Base-by-base conservation (phyloP, 2,888 invertebrate genomes). In the Gymnosoma rotundatum region DNA sequence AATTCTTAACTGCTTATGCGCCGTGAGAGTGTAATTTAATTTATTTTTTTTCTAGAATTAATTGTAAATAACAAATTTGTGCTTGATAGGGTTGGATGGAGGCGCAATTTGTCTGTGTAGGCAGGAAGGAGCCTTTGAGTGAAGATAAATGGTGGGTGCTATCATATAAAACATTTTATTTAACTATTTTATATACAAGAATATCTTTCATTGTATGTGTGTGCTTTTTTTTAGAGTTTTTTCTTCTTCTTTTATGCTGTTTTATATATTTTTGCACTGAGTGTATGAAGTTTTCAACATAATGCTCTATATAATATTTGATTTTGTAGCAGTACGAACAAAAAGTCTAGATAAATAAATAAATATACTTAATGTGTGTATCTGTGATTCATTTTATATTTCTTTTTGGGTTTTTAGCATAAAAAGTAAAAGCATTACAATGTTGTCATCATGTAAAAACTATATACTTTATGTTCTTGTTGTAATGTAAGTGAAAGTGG, bases 381-480 rank as follows among this genome's bases (percentile, higher is more conserved):
- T 36, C 1, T 73, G 18, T 16, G 14, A 20, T 14, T 25, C 25
- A 32, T 5, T 5, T 8, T 5, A 5, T n/a, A 5, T 21, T 14
- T 75, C 48, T 42, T 70, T 78, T 74, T 64, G n/a, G 63, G 50
- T 61, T 63, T 85, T 74, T 74, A 36, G 36, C 14, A 76, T 81
- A 66, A 84, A 84, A 84, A 84, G 84, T 84, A 84, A 84, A 84
- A 84, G 84, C 81, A 36, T 73, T 69, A 54, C 45, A 79, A 70
- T 70, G 58, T 78, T 80, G 36, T 63, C 54, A 50, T 58, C 54
- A 50, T 58, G 50, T 36, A 20, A 52, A 64, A 78, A 61, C n/a
- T 54, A 61, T 60, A 8, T 50, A 36, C 12, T n/a, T 70, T 16
- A 48, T 58, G 56, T 61, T 60, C 52, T 45, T 25, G 32, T 56